Evolutionary conservation across 2,888 invertebrate species (phyloP), one percentile per base, ranked within the genome.

Genomic region (Ormyrus rosae): DNA sequence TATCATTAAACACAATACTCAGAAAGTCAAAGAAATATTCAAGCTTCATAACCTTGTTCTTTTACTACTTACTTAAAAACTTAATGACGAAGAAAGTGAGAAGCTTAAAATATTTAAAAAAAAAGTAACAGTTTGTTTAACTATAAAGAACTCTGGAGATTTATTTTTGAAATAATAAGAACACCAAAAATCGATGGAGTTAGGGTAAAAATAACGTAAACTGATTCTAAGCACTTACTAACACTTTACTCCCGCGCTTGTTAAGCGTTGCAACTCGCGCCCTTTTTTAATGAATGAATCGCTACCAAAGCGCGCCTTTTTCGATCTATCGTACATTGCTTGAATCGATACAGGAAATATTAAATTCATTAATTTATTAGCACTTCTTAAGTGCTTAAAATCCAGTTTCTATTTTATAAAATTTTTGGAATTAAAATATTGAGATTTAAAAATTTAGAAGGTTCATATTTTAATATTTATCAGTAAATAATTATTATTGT

Each of bases 31-130:
- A 50, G 45, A 51, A 67, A 11, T 68, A 65, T 65, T 60, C 34
- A 72, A 13, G 73, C 63, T n/a, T 63, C 56, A 73, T 79, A 79
- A 79, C 78, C 78, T 79, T n/a, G 53, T n/a, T 61, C 4, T 0
- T 45, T 50, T 5, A 51, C 9, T 61, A 68, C 73, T 68, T 51
- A 73, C 68, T 53, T 13, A 50, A 79, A 72, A 60, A 5, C 1
- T 63, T 63, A 50, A 73, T 56, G 10, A 53, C 46, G 13, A 45
- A 7, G 50, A 13, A 50, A 70, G 61, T 64, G 64, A n/a, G 45
- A 10, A 19, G 9, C 11, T 19, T 2, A 50, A 77, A 70, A 50
- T 70, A 6, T 51, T 64, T 2, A 13, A 64, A n/a, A 5, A 34
- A 64, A 63, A 2, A 7, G n/a, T 58, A 50, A 34, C 34, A 34